These are phyloP conservation scores for Scaptomyza tumidula DNA, from an alignment of 2,888 invertebrate genomes.

Conservation along the genomic window DNA sequence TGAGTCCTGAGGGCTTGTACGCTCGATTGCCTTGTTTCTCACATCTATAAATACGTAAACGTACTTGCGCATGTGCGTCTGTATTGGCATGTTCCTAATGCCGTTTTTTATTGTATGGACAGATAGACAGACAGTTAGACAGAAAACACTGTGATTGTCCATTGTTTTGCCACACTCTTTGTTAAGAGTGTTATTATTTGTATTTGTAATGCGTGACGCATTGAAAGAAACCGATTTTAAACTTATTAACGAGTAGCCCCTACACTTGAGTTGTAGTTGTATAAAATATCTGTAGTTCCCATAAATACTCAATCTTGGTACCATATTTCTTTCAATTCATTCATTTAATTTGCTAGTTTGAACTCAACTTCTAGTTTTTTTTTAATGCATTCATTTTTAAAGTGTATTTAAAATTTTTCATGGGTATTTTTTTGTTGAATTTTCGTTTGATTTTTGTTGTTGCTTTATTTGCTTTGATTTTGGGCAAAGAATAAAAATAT, in stretches of 20 bases:
- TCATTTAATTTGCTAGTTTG: no score
- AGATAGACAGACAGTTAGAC: conserved; percentile 22
- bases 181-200: conserved; percentile 1
- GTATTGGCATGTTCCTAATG: conserved; percentile 37
- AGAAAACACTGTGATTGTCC: conserved; percentile 17
- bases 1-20: conserved; percentile 36
- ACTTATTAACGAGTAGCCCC: background rate
- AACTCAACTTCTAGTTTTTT: no score
- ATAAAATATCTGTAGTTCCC: background rate
- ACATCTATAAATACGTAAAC: background rate
- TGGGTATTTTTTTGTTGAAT: background rate
- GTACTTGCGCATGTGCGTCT: conserved; percentile 17
- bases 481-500: conserved; percentile 68
- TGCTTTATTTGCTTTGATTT: conserved; percentile 68
- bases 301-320: background rate
- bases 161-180: conserved; percentile 32
- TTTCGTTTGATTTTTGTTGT: conserved; percentile 4
- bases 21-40: conserved; percentile 52
- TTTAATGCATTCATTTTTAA: no score
- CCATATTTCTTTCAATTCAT: no score
- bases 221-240: background rate
- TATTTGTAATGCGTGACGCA: background rate
- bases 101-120: conserved; percentile 43
- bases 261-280: background rate
- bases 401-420: no score